Evolutionary conservation across 2,888 invertebrate species (phyloP), one percentile per base, ranked within the genome.

Genomic region (Thecophora atra): DNA sequence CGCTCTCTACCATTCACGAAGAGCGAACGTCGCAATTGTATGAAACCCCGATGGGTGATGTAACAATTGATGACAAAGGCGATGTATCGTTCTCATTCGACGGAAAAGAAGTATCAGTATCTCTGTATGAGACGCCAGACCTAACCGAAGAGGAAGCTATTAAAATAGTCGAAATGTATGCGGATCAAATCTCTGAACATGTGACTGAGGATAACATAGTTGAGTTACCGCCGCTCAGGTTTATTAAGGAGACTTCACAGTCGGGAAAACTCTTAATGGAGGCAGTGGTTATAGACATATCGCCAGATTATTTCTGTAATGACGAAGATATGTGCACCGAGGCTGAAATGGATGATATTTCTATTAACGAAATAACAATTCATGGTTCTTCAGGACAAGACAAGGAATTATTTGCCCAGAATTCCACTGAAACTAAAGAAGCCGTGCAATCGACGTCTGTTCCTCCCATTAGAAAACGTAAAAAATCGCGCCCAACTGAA

Each of bases 161-260:
- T 44, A 94, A 96, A 87, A 95, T 96, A 79, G 93, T 96, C 0
- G 96, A 96, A 89, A 96, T 96, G 95, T 96, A 96, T 81, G 96
- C 96, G 0, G 95, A 96, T 83, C 95, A 96, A 85, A 88, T 96
- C 72, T 96, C 96, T 0, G 96, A 96, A 87, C 93, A 96, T 82
- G 92, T 96, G 67, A 87, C 89, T 82, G 95, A 94, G 84, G 94
- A 95, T 78, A 95, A 94, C 83, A 90, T 95, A 3, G 92, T 95
- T 1, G 96, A 96, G 83, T 86, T 96, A 21, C 96, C 96, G 28
- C 95, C 96, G 3, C 87, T 96, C 79, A 89, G 96, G 75, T 96
- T 96, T 84, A 92, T 94, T 0, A 95, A 96, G 85, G 96, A 96
- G 88, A 93, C 95, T 0, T 95, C 95, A 0, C 94, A 92, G 11